Evolutionary conservation across 2,113 vertebrate species (phyloP), one percentile per base, ranked within the genome.

Genomic region (Microcebus griseorufus): DNA sequence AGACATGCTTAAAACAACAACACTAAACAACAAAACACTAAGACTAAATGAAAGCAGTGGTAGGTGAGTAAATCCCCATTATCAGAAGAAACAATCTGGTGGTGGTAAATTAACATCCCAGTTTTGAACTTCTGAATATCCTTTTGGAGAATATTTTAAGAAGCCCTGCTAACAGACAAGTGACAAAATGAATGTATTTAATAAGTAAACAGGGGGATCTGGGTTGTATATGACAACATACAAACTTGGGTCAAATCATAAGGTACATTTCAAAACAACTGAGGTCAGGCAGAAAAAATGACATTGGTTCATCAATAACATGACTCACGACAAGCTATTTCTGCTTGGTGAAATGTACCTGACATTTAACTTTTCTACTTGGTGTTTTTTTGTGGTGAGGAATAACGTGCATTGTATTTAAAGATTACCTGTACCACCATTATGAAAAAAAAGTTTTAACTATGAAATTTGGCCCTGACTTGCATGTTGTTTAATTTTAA

Each of bases 341-440:
- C 90, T 84, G 62, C 78, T 94, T 6, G 5, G 48, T 76, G 83
- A 97, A 88, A 84, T 3, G 20, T 39, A 93, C 91, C 87, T 97
- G 95, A 95, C 90, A 92, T 90, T 96, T 93, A 94, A 93, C 79
- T 97, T 97, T 94, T 95, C 72, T 83, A 87, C 18, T 48, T 37
- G 79, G 80, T 94, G 92, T n/a, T 85, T 96, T 85, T 88, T 72
- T 81, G 55, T 39, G 70, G 73, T 69, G 81, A 94, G 45, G 86
- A 94, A 93, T 87, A 84, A 83, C 94, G 87, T 51, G 27, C 48
- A 93, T 23, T 95, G 83, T 96, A 75, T 90, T 96, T 84, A 97
- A 93, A 98, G 97, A 98, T 98, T 97, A 98, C 93, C 89, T 97
- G 96, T 94, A 88, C 89, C 67, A 96, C 84, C 72, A 70, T 81